phyloP scores from a whole-genome alignment of 1,140 invertebrate genomes.

The Conopomorpha cramerella region DNA sequence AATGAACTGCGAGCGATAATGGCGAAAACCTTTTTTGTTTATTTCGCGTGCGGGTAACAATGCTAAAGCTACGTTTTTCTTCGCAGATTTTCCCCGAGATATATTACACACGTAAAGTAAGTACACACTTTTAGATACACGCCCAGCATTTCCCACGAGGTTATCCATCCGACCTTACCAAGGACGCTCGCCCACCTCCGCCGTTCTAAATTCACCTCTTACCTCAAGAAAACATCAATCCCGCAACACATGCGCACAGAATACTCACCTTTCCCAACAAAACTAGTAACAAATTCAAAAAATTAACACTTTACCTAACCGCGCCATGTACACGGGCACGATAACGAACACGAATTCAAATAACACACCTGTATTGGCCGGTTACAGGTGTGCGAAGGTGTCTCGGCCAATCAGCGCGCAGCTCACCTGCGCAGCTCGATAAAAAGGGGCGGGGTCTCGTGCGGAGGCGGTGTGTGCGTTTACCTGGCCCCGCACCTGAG shows the following conservation, averaged over 20 bases:
- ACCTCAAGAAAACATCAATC: constrained; percentile 58
- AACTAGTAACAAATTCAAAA: constrained; percentile 7
- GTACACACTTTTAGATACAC: too few relatives aligned
- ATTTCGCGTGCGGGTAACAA: too few relatives aligned
- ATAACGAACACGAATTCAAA: constrained; percentile 3
- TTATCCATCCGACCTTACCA: constrained; percentile 7
- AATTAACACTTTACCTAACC: constrained; percentile 5
- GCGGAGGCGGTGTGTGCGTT: constrained; percentile 10
- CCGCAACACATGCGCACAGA: constrained; percentile 53
- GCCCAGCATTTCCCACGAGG: too few relatives aligned
- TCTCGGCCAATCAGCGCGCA: constrained; percentile 48
- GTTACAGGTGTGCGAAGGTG: constrained; percentile 28
- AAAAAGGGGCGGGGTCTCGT: constrained; percentile 33
- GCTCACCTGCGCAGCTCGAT: constrained; percentile 52
- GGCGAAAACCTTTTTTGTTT: too few relatives aligned
- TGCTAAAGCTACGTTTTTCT: too few relatives aligned
- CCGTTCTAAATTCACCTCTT: constrained; percentile 37
- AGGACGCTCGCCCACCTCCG: constrained; percentile 28
- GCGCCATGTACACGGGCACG: constrained; percentile 4
- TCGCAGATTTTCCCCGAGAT: too few relatives aligned
- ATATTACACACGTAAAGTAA: too few relatives aligned
- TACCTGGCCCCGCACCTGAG: constrained; percentile 40
- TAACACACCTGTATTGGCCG: constrained; percentile 16
- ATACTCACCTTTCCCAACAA: constrained; percentile 14
- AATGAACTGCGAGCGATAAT: too few relatives aligned